Evolutionary conservation across 2,113 vertebrate species (phyloP), one percentile per base, ranked within the genome.

Genomic region (Austrofundulus limnaeus): DNA sequence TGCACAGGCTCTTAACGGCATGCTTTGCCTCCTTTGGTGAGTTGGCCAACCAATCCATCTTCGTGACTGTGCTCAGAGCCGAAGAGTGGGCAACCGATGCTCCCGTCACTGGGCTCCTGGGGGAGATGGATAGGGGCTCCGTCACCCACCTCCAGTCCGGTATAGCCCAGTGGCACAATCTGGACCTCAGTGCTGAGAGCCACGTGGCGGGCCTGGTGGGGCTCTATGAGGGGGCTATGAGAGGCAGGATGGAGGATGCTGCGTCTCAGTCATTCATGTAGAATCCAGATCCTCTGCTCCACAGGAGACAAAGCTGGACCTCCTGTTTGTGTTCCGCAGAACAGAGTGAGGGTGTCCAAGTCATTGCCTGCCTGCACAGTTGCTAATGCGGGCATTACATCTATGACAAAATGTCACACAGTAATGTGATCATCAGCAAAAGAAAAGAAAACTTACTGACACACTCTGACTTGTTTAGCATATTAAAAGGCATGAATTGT

Each of bases 71-170:
- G 90, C 88, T 90, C 88, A 74, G 85, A 92, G 89, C 90, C 85
- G 89, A 88, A 86, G 81, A 92, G 87, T 88, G 91, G 91, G 91
- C 89, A 91, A 90, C 85, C 88, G 85, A 85, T 90, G 90, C 88
- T 90, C 89, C 89, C 85, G 84, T 91, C 90, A 95, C 93, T 87
- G 93, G 93, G 94, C 93, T 94, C 92, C 91, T 86, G 92, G 90
- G 92, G 95, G 97, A 96, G 96, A 96, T 91, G 91, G 90, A 93
- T 92, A 90, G 89, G 87, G 85, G 88, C 85, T 88, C 89, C 88
- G 70, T 90, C 84, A 74, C 85, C 92, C 89, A 91, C 90, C 88
- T 90, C 87, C 88, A 83, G 90, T 90, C 89, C 89, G 72, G 88
- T 89, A 90, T 85, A 84, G 90, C 88, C 89, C 90, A 88, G 80